These are phyloP conservation scores for Parauchenoglanis ngamensis DNA, from an alignment of 2,797 vertebrate genomes.

Conservation along the genomic window DNA sequence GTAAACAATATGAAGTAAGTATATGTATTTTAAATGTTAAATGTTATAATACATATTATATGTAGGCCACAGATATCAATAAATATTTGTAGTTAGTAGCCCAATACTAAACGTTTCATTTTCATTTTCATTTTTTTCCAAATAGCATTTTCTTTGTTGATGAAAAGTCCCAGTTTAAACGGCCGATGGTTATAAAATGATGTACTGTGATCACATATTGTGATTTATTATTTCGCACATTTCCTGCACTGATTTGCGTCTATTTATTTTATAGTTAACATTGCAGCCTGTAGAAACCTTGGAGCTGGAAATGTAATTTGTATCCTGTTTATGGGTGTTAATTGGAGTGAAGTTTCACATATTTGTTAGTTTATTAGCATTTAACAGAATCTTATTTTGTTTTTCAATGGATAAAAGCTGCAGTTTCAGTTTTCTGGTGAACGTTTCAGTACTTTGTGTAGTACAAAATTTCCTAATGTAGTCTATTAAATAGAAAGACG, in stretches of 20 bases:
- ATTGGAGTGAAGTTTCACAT: too few relatives aligned
- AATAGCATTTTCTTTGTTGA: not conserved
- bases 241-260: not conserved
- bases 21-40: not conserved
- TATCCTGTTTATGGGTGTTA: too few relatives aligned
- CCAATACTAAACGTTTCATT: not conserved
- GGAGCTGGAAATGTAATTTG: too few relatives aligned
- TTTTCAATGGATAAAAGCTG: not conserved
- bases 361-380: too few relatives aligned
- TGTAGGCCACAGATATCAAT: not conserved
- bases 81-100: not conserved
- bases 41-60: not conserved
- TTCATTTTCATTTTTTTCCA: not conserved
- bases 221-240: not conserved
- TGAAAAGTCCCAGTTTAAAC: not conserved
- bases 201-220: not conserved
- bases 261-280: not conserved
- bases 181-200: not conserved
- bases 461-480: not conserved
- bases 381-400: too few relatives aligned
- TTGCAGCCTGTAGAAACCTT: not conserved
- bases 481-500: too few relatives aligned
- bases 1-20: not conserved
- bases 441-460: conserved; percentile 4
- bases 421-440: not conserved